phyloP scores from a whole-genome alignment of 2,888 invertebrate species.

The Pheosia gnoma region DNA sequence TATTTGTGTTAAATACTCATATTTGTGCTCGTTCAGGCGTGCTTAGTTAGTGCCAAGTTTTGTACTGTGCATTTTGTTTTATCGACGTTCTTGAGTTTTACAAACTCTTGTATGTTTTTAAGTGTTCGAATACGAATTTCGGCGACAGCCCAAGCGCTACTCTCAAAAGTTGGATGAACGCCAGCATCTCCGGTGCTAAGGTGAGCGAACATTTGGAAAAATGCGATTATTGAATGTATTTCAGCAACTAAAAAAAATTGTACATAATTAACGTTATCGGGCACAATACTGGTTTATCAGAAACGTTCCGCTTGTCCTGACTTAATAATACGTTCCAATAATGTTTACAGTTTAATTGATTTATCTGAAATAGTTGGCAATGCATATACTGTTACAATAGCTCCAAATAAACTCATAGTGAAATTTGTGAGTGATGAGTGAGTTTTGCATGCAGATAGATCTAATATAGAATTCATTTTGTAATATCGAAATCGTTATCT shows the following conservation, averaged over 20 bases:
- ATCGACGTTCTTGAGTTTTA: slow-evolving; percentile 50
- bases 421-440: too few species aligned
- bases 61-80: slow-evolving; percentile 56
- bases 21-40: slow-evolving; percentile 59
- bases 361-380: slow-evolving; percentile 37
- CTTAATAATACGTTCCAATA: slow-evolving; percentile 50
- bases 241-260: slow-evolving; percentile 36
- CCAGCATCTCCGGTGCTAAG: slow-evolving; percentile 78
- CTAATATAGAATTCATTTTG: neutral
- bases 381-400: neutral
- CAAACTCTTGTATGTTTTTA: slow-evolving; percentile 60
- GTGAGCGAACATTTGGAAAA: slow-evolving; percentile 64
- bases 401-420: neutral
- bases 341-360: slow-evolving; percentile 44
- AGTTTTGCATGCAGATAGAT: neutral
- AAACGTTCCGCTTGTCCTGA: slow-evolving; percentile 49
- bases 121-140: slow-evolving; percentile 64
- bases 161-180: slow-evolving; percentile 79
- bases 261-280: slow-evolving; percentile 53
- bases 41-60: slow-evolving; percentile 66
- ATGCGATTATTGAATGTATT: slow-evolving; percentile 45
- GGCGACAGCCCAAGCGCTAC: slow-evolving; percentile 75
- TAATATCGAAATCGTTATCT: neutral
- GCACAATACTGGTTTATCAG: slow-evolving; percentile 58
- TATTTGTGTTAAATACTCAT: slow-evolving; percentile 58